Percentiles rank a stretch among this genome's conserved stretches.
These are phyloP conservation scores for Amazonetta brasiliensis DNA, from an alignment of 2,797 vertebrate genomes.

Conservation along the genomic window DNA sequence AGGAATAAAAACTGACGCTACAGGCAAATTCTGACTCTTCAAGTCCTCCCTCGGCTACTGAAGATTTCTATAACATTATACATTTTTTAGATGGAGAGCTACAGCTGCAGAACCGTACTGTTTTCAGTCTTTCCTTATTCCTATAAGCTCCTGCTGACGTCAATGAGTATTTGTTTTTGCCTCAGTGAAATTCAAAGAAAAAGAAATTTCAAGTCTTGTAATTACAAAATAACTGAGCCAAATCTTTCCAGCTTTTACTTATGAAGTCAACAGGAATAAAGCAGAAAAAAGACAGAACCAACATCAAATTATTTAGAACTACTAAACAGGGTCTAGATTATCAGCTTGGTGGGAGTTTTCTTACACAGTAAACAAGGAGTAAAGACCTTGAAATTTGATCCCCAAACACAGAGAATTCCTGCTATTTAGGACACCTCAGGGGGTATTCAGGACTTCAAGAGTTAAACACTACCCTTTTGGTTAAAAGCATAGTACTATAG, in stretches of 20 bases:
- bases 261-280: background rate
- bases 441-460: background rate
- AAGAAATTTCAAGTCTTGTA: constrained; percentile 27
- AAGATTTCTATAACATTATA: constrained; percentile 42
- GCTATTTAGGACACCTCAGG: background rate
- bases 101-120: background rate
- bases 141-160: constrained; percentile 44
- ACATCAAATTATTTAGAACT: constrained; percentile 13
- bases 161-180: constrained; percentile 48
- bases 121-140: background rate
- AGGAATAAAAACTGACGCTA: constrained; percentile 9
- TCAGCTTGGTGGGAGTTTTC: background rate
- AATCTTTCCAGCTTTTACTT: background rate
- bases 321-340: background rate
- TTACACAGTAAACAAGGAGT: background rate
- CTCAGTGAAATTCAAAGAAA: constrained; percentile 27
- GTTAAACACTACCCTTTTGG: background rate
- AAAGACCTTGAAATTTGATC: background rate
- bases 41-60: constrained; percentile 9
- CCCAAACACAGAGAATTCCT: background rate
- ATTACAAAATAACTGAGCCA: constrained; percentile 24
- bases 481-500: background rate
- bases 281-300: background rate
- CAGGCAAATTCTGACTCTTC: background rate
- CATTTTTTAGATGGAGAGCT: constrained; percentile 13